phyloP scores from a whole-genome alignment of 2,113 vertebrate species.

The Propithecus coquereli region DNA sequence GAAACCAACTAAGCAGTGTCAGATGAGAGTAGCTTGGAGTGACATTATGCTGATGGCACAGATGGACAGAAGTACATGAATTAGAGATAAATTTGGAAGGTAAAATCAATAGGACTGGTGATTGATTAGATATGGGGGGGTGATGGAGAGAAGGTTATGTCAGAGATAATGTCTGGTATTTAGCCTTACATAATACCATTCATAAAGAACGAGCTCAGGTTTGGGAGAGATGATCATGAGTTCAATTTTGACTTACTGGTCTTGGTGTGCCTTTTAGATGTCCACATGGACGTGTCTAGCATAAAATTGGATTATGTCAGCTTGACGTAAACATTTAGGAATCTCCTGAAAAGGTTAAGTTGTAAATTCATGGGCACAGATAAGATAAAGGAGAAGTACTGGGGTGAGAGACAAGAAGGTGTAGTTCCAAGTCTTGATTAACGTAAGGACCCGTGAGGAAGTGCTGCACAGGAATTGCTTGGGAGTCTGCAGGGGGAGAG shows the following conservation, averaged over 20 bases:
- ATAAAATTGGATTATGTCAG: background rate
- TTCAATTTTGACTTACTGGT: background rate
- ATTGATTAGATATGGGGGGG: fast-evolving
- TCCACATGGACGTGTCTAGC: background rate
- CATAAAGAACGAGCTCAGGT: background rate
- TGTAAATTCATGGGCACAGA: background rate
- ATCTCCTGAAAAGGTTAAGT: background rate
- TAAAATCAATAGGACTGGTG: background rate
- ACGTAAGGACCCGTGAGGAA: background rate
- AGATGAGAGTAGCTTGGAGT: background rate
- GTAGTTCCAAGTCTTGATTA: background rate
- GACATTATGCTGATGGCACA: background rate
- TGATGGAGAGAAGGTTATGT: background rate
- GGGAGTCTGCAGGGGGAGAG: background rate
- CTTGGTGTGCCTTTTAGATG: background rate
- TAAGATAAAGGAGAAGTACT: background rate
- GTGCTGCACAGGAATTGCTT: fast-evolving
- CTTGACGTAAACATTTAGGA: background rate
- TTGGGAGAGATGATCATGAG: background rate
- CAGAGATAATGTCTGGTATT: background rate
- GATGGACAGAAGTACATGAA: background rate
- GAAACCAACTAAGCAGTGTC: background rate
- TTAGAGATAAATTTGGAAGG: background rate
- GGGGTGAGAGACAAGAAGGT: background rate
- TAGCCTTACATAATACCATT: background rate